phyloP scores from a whole-genome alignment of 2,113 vertebrate genomes.

The Benthochromis sp. region DNA sequence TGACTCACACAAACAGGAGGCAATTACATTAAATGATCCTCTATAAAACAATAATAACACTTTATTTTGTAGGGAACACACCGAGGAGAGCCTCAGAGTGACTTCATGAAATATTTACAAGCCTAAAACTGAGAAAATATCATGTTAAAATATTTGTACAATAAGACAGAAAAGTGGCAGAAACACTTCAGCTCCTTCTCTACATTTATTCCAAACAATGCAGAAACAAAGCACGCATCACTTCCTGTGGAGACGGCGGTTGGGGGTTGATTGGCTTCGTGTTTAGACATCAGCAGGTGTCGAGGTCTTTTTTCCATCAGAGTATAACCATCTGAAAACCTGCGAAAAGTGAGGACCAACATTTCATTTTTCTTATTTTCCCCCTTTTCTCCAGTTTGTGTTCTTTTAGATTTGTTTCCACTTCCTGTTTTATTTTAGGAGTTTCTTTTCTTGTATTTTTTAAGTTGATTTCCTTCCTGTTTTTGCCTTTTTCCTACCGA shows the following conservation, averaged over 20 bases:
- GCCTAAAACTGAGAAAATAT: background rate
- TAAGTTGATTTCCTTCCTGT: background rate
- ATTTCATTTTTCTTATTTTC: accelerated
- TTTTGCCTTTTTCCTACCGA: accelerated
- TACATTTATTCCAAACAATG: background rate
- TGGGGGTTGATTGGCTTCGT: background rate
- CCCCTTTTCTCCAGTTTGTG: background rate
- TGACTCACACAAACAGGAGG: background rate
- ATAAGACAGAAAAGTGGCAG: background rate
- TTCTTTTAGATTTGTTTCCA: background rate
- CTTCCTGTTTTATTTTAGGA: background rate
- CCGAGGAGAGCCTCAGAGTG: background rate
- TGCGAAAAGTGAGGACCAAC: background rate
- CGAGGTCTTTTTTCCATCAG: background rate
- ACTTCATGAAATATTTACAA: background rate
- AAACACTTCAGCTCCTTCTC: background rate
- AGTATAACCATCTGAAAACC: background rate
- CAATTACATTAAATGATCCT: constrained; percentile 1
- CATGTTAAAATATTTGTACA: background rate
- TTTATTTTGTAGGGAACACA: background rate
- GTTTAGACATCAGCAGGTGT: background rate
- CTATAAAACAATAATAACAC: background rate
- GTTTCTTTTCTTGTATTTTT: accelerated
- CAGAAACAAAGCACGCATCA: background rate
- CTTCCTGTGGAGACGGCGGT: background rate